Evolutionary conservation across 2,113 vertebrate genomes (phyloP).

Genomic region (Motacilla alba): DNA sequence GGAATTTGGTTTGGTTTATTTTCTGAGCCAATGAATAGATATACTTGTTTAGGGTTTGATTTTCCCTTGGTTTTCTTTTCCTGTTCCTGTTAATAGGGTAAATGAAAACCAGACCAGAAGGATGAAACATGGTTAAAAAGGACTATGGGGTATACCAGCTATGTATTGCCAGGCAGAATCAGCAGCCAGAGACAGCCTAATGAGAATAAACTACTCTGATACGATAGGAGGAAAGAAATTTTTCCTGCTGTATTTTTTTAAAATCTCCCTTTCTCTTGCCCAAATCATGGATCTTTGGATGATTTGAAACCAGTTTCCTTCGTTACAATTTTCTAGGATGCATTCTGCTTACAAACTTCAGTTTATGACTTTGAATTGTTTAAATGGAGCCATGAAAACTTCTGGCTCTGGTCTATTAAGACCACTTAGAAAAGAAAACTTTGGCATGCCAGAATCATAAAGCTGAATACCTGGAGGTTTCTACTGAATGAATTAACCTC

Average conservation of each 20-base stretch:
- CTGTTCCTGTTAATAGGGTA: not conserved
- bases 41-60: not conserved
- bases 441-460: not conserved
- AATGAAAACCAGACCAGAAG: not conserved
- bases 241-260: not conserved
- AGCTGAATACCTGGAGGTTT: not conserved
- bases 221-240: not conserved
- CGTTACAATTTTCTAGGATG: not conserved
- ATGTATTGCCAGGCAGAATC: not conserved
- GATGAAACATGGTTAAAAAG: not conserved
- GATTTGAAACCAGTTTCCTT: not conserved
- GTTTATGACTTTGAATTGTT: not conserved
- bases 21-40: not conserved
- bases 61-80: not conserved
- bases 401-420: not conserved
- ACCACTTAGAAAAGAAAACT: not conserved
- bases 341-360: not conserved
- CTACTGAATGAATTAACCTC: slow-evolving; percentile 9
- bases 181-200: not conserved
- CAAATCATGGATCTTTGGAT: not conserved
- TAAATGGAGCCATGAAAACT: not conserved
- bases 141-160: not conserved
- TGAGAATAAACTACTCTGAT: not conserved
- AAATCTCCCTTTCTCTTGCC: not conserved
- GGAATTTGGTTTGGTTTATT: not conserved